Evolutionary conservation across 2,113 vertebrate genomes (phyloP).

Genomic region (Petaurus breviceps): DNA sequence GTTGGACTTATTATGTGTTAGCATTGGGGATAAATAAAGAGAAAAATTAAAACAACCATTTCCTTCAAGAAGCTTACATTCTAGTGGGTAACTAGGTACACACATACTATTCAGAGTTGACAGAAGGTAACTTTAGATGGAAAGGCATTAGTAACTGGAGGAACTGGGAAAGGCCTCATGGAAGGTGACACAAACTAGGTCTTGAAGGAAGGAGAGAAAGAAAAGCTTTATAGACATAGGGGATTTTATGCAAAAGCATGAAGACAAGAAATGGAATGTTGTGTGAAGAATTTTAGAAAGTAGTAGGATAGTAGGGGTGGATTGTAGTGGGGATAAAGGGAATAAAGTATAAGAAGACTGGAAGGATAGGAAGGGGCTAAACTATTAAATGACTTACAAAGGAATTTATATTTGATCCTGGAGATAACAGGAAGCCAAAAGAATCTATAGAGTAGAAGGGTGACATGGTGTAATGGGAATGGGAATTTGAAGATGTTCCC

Average conservation of each 20-base stretch:
- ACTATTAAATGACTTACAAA: background rate
- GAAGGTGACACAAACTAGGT: background rate
- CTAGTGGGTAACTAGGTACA: background rate
- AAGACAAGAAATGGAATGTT: background rate
- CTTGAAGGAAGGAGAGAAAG: background rate
- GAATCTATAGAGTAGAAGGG: background rate
- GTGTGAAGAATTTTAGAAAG: background rate
- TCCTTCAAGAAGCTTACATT: background rate
- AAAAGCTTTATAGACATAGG: background rate
- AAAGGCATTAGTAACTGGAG: background rate
- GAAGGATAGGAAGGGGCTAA: background rate
- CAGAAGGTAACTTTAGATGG: background rate
- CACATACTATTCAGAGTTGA: background rate
- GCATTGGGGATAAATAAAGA: background rate
- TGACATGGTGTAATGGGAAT: background rate
- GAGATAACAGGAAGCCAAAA: background rate
- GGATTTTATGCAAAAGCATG: background rate
- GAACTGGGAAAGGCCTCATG: background rate
- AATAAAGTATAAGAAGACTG: background rate
- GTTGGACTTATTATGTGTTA: background rate
- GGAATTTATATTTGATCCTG: background rate
- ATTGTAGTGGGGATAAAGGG: background rate
- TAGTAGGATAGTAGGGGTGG: background rate
- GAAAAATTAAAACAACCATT: background rate
- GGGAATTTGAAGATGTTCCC: too few relatives aligned